Evolutionary conservation across 2,797 vertebrate species (phyloP).

Genomic region (Propithecus perrieri): DNA sequence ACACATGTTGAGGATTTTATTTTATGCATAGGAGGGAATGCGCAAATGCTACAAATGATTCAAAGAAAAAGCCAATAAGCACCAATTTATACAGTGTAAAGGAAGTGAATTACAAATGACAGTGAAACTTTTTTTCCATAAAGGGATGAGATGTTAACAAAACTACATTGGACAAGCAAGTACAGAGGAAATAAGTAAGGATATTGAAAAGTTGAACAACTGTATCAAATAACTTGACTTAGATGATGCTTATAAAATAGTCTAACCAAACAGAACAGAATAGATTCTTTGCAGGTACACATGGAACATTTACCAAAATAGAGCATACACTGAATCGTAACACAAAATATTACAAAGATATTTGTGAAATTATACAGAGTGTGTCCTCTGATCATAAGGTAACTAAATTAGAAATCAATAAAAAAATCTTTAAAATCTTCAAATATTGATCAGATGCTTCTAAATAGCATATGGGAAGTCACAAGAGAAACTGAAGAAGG

Average conservation of each 20-base stretch:
- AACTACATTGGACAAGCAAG: not conserved
- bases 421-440: not conserved
- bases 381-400: not conserved
- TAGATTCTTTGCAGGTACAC: not conserved
- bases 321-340: not conserved
- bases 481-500: not conserved
- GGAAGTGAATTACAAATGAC: not conserved
- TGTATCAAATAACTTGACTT: not conserved
- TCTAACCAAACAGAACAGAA: not conserved
- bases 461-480: not conserved
- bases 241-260: not conserved
- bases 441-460: not conserved
- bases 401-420: not conserved
- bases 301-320: not conserved
- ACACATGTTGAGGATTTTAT: not conserved
- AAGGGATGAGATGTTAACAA: not conserved
- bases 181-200: not conserved
- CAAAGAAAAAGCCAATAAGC: not conserved
- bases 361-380: not conserved
- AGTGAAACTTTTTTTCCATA: not conserved
- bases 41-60: not conserved
- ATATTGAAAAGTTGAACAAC: not conserved
- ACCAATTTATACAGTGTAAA: not conserved
- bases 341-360: not conserved
- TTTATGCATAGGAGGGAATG: not conserved